A percentile compares a stretch with the other conserved stretches of the same genome.
These are phyloP conservation scores for Gymnothorax javanicus DNA, from an alignment of 2,797 vertebrate genomes.

Conservation along the genomic window DNA sequence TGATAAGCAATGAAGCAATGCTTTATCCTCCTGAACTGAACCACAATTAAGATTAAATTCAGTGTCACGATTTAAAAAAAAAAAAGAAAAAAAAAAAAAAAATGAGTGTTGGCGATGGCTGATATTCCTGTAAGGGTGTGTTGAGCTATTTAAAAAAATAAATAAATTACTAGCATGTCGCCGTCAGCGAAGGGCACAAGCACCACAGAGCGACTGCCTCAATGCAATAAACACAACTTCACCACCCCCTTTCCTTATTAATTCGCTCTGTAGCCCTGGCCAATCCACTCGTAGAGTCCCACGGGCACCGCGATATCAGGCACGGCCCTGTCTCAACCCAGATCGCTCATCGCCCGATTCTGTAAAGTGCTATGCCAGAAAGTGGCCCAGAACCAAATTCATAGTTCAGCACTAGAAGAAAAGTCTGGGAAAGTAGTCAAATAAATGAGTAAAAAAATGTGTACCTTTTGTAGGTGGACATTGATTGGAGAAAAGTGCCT, in stretches of 20 bases:
- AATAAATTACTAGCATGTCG: background rate
- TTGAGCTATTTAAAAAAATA: background rate
- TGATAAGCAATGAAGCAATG: slow-evolving; percentile 57
- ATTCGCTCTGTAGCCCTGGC: slow-evolving; percentile 22
- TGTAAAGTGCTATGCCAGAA: background rate
- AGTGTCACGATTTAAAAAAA: background rate
- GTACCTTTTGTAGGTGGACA: slow-evolving; percentile 59
- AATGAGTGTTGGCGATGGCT: background rate
- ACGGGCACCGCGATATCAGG: slow-evolving; percentile 20
- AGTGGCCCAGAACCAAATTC: background rate
- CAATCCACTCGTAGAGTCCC: background rate
- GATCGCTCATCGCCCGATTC: background rate
- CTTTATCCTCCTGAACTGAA: slow-evolving; percentile 43
- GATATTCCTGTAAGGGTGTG: background rate
- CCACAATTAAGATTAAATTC: background rate
- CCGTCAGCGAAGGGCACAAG: background rate
- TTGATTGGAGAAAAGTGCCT: slow-evolving; percentile 72
- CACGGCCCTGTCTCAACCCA: background rate
- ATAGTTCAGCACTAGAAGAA: background rate
- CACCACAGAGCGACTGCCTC: slow-evolving; percentile 51
- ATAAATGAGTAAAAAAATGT: background rate
- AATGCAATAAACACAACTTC: slow-evolving; percentile 63
- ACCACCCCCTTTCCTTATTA: slow-evolving; percentile 39
- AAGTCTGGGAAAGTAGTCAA: background rate
- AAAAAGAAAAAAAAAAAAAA: background rate